phyloP scores from a whole-genome alignment of 1,140 invertebrate genomes.

The Bombus fervidus region DNA sequence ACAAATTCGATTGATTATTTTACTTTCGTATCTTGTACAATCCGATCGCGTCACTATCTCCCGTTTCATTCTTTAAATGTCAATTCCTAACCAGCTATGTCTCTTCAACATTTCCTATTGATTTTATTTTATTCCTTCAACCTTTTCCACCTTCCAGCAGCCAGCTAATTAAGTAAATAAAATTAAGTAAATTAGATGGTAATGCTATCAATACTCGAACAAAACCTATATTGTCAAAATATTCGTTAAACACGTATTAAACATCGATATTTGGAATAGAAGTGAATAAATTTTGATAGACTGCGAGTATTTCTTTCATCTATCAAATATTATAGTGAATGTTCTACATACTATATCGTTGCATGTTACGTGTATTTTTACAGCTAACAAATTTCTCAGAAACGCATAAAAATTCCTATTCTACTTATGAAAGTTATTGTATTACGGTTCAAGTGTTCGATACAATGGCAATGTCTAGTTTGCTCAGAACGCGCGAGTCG shows the following conservation, averaged over 20 bases:
- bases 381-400: background rate
- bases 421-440: background rate
- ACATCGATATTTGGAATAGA: background rate
- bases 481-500: background rate
- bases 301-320: background rate
- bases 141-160: background rate
- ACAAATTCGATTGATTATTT: background rate
- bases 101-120: background rate
- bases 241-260: background rate
- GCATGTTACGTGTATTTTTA: background rate
- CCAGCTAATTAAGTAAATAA: background rate
- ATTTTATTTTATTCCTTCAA: background rate
- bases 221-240: background rate
- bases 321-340: background rate
- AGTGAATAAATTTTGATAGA: fast-evolving
- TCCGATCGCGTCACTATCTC: background rate
- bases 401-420: background rate
- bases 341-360: background rate
- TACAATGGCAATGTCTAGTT: background rate
- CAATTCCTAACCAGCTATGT: background rate
- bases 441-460: background rate
- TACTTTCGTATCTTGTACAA: background rate
- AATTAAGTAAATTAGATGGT: too few relatives aligned
- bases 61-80: background rate
- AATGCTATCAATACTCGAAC: background rate